Conservation (phyloP, 1,140 invertebrate genomes). For the Lordiphosa collinella region DNA sequence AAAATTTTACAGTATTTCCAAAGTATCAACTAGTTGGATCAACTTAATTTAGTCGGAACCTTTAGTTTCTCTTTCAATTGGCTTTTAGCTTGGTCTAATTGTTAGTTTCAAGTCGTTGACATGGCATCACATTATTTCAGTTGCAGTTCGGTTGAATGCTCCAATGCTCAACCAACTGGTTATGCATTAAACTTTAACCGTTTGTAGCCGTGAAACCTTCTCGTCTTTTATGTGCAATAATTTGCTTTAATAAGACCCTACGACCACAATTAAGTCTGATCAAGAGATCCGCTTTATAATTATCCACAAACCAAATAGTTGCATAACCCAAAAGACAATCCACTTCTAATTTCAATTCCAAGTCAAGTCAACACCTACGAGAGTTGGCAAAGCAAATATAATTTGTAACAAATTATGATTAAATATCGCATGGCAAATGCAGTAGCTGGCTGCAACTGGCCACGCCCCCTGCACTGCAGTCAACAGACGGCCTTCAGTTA, state of each 20-base stretch:
- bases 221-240: slow-evolving; percentile 48
- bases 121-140: slow-evolving; percentile 12
- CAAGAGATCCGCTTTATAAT: slow-evolving; percentile 67
- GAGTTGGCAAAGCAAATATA: slow-evolving; percentile 16
- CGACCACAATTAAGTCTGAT: slow-evolving; percentile 46
- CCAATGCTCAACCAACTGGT: neutral
- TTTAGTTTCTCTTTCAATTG: slow-evolving; percentile 33
- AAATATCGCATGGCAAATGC: slow-evolving; percentile 18
- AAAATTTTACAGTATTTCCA: too few relatives aligned
- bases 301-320: slow-evolving; percentile 21
- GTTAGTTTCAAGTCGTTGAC: slow-evolving; percentile 26
- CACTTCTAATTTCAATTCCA: slow-evolving; percentile 36
- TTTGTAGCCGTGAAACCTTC: neutral
- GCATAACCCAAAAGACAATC: slow-evolving; percentile 45
- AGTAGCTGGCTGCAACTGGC: slow-evolving; percentile 7
- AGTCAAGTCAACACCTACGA: slow-evolving; percentile 47
- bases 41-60: too few relatives aligned
- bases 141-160: slow-evolving; percentile 23
- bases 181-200: slow-evolving; percentile 1
- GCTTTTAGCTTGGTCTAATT: slow-evolving; percentile 13
- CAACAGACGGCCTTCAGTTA: slow-evolving; percentile 58
- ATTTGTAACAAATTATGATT: slow-evolving; percentile 50
- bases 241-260: slow-evolving; percentile 59
- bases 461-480: slow-evolving; percentile 38
- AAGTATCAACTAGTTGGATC: too few relatives aligned